Evolutionary conservation across 2,113 vertebrate species (phyloP).

Genomic region (Pseudorectes ferrugineus): DNA sequence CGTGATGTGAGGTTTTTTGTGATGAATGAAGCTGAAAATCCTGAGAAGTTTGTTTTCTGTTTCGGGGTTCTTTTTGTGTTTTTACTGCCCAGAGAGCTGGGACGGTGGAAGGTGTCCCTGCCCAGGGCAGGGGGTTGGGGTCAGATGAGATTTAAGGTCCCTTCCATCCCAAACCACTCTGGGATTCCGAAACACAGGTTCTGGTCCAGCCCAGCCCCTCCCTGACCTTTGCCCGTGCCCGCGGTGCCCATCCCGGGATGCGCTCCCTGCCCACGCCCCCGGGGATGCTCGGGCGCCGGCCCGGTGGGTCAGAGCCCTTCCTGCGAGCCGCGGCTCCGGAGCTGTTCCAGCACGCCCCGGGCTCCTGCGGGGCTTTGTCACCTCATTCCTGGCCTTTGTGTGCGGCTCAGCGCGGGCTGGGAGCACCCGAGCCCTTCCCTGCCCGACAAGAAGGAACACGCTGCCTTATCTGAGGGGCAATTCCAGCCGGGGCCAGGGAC

Average conservation of each 20-base stretch:
- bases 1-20: neutral
- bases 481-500: conserved; percentile 29
- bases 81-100: neutral
- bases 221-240: rapidly evolving
- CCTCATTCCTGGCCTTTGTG: conserved; percentile 40
- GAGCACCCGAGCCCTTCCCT: conserved; percentile 67
- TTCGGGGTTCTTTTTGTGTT: neutral
- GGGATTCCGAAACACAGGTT: rapidly evolving
- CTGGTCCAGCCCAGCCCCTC: neutral
- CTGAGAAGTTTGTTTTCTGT: neutral
- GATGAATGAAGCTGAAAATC: neutral
- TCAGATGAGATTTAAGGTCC: neutral
- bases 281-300: neutral
- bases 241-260: neutral
- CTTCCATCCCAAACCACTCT: neutral
- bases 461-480: conserved; percentile 39
- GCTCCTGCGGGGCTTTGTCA: conserved; percentile 22
- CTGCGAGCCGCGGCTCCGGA: neutral
- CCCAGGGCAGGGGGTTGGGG: neutral
- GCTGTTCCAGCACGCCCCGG: conserved; percentile 46
- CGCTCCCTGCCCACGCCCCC: neutral
- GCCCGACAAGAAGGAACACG: conserved; percentile 61
- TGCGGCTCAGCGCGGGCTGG: conserved; percentile 1
- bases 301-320: neutral
- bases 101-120: rapidly evolving